Percentiles rank a stretch among this genome's conserved stretches.
phyloP scores from a whole-genome alignment of 1,140 invertebrate genomes.

The Drosophila setifemur region DNA sequence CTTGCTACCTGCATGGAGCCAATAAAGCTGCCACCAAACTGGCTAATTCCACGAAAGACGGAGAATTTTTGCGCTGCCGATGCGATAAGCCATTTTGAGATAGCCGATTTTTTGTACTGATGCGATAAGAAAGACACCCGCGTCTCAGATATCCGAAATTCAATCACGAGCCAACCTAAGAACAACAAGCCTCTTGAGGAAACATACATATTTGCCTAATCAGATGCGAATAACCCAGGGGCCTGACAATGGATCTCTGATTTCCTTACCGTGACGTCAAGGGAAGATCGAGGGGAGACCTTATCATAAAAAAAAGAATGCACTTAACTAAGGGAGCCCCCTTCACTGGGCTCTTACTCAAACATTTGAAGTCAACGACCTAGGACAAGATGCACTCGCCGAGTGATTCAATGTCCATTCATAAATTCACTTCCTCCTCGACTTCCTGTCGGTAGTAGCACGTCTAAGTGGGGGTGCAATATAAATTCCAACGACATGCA shows the following conservation, averaged over 20 bases:
- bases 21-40: not conserved
- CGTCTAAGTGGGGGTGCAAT: conserved; percentile 37
- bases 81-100: conserved; percentile 19
- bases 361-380: conserved; percentile 36
- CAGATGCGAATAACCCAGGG: conserved; percentile 15
- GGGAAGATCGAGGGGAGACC: not conserved
- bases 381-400: conserved; percentile 30
- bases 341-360: not conserved
- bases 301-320: not conserved
- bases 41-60: conserved; percentile 26
- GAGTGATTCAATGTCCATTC: conserved; percentile 57
- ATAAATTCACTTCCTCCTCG: conserved; percentile 54
- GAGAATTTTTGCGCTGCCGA: conserved; percentile 8
- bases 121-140: not conserved
- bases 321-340: not conserved
- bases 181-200: conserved; percentile 23
- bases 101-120: conserved; percentile 13
- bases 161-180: conserved; percentile 1
- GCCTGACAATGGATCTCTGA: conserved; percentile 26
- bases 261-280: conserved; percentile 20
- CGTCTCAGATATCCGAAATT: not conserved
- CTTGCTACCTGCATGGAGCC: not conserved
- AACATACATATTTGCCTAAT: conserved; percentile 29
- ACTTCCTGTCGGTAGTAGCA: conserved; percentile 47
- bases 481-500: conserved; percentile 50